These are phyloP conservation scores for Genyomyrus donnyi DNA, from an alignment of 2,113 vertebrate species.

Conservation along the genomic window DNA sequence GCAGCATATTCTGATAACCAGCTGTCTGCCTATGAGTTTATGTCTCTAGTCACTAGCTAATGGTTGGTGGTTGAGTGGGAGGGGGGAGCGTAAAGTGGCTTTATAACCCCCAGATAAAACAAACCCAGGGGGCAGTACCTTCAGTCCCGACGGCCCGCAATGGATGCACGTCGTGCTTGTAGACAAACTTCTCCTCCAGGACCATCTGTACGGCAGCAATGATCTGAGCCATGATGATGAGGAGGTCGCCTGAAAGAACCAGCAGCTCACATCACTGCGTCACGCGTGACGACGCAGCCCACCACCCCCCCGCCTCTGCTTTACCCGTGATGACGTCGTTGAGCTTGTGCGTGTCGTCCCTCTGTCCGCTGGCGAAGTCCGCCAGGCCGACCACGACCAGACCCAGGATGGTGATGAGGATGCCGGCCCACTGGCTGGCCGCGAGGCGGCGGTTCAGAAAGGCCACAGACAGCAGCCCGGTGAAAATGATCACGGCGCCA, in stretches of 20 bases:
- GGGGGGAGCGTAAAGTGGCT: neutral
- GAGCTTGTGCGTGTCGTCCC: slow-evolving; percentile 57
- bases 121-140: slow-evolving; percentile 52
- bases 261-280: no score
- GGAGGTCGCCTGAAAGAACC: slow-evolving; percentile 69
- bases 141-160: slow-evolving; percentile 82
- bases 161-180: slow-evolving; percentile 82
- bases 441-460: slow-evolving; percentile 73
- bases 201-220: slow-evolving; percentile 87
- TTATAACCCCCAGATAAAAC: neutral
- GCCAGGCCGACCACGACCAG: slow-evolving; percentile 82
- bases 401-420: slow-evolving; percentile 78
- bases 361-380: slow-evolving; percentile 61
- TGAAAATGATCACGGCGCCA: slow-evolving; percentile 86
- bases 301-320: neutral
- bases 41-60: neutral
- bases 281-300: neutral
- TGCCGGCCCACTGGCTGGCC: slow-evolving; percentile 80
- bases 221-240: slow-evolving; percentile 87
- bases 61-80: neutral
- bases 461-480: slow-evolving; percentile 80
- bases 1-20: neutral
- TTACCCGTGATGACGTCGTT: slow-evolving; percentile 82
- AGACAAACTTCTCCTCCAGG: slow-evolving; percentile 90
- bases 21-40: neutral